phyloP scores from a whole-genome alignment of 2,888 invertebrate genomes.

The Trisateles emortualis region DNA sequence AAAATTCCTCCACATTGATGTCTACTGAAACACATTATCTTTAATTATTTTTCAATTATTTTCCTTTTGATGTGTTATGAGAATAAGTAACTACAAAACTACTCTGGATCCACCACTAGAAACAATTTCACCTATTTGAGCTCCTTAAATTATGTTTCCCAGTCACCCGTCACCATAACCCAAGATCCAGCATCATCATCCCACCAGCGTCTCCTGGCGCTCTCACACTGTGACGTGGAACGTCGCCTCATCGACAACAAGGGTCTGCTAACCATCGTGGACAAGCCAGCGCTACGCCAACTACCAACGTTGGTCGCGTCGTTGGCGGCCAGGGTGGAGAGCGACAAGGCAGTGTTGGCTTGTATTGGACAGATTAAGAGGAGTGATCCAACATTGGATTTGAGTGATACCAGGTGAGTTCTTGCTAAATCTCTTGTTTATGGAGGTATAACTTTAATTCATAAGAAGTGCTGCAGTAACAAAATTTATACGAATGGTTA shows the following conservation, averaged over 20 bases:
- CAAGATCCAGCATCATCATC: slow-evolving; percentile 94
- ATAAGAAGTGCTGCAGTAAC: too few species aligned
- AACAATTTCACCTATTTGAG: too few species aligned
- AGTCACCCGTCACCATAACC: slow-evolving; percentile 85
- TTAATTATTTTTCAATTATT: too few species aligned
- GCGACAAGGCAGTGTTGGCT: slow-evolving; percentile 95
- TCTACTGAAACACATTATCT: too few species aligned
- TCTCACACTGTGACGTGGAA: slow-evolving; percentile 95
- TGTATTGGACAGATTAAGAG: slow-evolving; percentile 90
- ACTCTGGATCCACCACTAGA: too few species aligned
- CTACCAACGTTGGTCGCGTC: slow-evolving; percentile 89
- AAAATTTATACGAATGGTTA: too few species aligned
- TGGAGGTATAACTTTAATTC: too few species aligned
- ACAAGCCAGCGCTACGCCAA: slow-evolving; percentile 93
- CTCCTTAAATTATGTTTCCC: slow-evolving; percentile 13
- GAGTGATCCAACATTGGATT: slow-evolving; percentile 87
- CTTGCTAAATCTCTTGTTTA: too few species aligned
- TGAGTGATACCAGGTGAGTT: slow-evolving; percentile 87
- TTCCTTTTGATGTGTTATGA: too few species aligned
- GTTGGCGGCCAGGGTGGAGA: slow-evolving; percentile 93
- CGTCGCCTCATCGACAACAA: slow-evolving; percentile 97
- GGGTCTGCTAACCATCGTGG: slow-evolving; percentile 93
- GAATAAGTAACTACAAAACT: too few species aligned
- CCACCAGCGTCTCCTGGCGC: slow-evolving; percentile 95
- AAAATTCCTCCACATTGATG: too few species aligned